Evolutionary conservation across 1,140 invertebrate genomes (phyloP), one percentile per base, ranked within the genome.

Genomic region (Stenopsyche tienmushanensis): DNA sequence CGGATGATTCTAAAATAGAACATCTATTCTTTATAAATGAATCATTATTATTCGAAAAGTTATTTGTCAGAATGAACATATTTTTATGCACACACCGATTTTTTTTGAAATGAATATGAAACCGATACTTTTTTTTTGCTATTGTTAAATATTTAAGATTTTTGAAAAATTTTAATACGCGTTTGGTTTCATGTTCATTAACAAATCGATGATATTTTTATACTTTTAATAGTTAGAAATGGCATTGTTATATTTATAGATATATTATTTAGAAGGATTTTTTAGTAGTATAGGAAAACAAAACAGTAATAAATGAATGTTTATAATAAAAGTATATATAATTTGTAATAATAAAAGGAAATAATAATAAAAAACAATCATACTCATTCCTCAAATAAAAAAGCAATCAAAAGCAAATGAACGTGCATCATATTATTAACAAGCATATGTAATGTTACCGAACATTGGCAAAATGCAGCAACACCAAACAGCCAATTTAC

Each of bases 251-350:
- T n/a, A n/a, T n/a, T n/a, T n/a, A n/a, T n/a, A n/a, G n/a, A n/a
- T n/a, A n/a, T n/a, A n/a, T n/a, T n/a, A n/a, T n/a, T n/a, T n/a
- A n/a, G n/a, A n/a, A n/a, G n/a, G n/a, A n/a, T n/a, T n/a, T n/a
- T n/a, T n/a, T n/a, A n/a, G n/a, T n/a, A 57, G 23, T 29, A 50
- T 21, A 8, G 3, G n/a, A 57, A 42, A 57, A 15, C 41, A 53
- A 57, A 57, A n/a, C 20, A 57, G 54, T 57, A 57, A 57, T 57
- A 57, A 57, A 57, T 57, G 34, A 57, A 57, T 57, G 54, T 57
- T 42, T 5, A 42, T 24, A 5, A 57, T 8, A 57, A 57, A 57
- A 24, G 5, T 5, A 55, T 26, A 52, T 23, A 23, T 13, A 24
- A 52, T 52, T 24, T n/a, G 20, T 24, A 52, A n/a, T 13, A 52